phyloP scores from a whole-genome alignment of 2,888 invertebrate species.

The Volucella bombylans region DNA sequence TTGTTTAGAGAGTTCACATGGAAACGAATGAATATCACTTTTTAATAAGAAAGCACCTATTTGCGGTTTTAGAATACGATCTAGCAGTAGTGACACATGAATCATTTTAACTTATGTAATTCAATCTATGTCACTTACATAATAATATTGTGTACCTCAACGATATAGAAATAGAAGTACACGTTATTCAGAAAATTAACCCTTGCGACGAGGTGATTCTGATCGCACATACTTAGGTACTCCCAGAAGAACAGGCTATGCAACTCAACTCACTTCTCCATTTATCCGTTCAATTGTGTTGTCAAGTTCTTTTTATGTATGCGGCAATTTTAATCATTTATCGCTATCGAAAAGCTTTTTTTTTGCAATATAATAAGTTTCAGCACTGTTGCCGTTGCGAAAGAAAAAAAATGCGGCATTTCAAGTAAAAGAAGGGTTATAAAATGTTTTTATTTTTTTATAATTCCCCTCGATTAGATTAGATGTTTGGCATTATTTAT shows the following conservation, averaged over 20 bases:
- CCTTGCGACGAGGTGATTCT: constrained; percentile 1
- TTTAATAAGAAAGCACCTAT: constrained; percentile 17
- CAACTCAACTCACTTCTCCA: constrained; percentile 21
- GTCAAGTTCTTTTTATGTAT: constrained; percentile 39
- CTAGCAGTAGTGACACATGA: constrained; percentile 49
- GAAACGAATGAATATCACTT: constrained; percentile 52
- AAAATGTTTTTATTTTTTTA: background rate
- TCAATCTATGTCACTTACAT: constrained; percentile 53
- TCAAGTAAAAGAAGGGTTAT: background rate
- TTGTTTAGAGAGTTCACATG: constrained; percentile 56
- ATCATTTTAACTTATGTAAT: constrained; percentile 62
- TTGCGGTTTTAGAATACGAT: constrained; percentile 17
- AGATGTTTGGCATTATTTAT: too few species aligned
- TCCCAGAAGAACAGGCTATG: constrained; percentile 3
- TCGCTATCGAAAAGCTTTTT: constrained; percentile 44
- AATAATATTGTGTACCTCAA: constrained; percentile 36
- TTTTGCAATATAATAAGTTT: constrained; percentile 4
- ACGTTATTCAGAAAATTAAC: constrained; percentile 33
- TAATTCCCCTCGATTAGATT: background rate
- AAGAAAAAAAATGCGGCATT: too few species aligned
- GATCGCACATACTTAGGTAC: constrained; percentile 14
- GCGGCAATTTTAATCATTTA: constrained; percentile 46
- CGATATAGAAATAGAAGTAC: constrained; percentile 2
- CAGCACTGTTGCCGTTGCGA: constrained; percentile 41
- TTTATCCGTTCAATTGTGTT: background rate